These are phyloP conservation scores for Coelopa pilipes DNA, from an alignment of 2,888 invertebrate species.

Conservation along the genomic window DNA sequence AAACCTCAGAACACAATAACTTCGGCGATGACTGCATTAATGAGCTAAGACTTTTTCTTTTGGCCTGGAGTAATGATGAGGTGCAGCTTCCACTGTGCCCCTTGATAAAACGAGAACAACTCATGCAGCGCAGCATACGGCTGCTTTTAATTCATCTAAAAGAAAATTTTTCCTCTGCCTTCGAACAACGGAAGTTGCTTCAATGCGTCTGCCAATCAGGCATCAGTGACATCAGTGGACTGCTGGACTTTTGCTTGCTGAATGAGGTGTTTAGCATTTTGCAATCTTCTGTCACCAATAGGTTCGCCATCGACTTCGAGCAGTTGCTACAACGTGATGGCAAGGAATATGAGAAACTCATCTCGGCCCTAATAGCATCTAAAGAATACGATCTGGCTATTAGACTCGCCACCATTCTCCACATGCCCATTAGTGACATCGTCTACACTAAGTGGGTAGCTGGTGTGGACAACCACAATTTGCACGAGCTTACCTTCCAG, in stretches of 20 bases:
- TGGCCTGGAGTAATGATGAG: constrained; percentile 61
- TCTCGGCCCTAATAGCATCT: constrained; percentile 66
- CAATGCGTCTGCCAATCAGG: constrained; percentile 71
- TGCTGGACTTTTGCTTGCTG: constrained; percentile 67
- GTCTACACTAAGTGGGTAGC: constrained; percentile 69
- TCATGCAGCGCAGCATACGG: constrained; percentile 70
- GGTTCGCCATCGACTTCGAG: constrained; percentile 54
- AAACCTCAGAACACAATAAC: constrained; percentile 67
- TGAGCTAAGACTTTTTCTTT: constrained; percentile 62
- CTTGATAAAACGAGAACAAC: constrained; percentile 68
- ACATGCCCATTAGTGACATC: constrained; percentile 67
- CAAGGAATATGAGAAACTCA: constrained; percentile 67
- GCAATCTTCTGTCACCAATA: constrained; percentile 46
- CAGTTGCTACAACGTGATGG: constrained; percentile 52
- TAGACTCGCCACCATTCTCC: constrained; percentile 67
- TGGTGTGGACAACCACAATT: constrained; percentile 65
- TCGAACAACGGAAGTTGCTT: constrained; percentile 74
- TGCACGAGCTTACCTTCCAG: constrained; percentile 63
- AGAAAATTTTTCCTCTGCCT: constrained; percentile 72
- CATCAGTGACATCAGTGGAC: constrained; percentile 69
- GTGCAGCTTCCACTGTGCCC: constrained; percentile 58
- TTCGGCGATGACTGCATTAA: constrained; percentile 68
- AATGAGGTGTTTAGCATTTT: constrained; percentile 71
- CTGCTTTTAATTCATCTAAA: constrained; percentile 73
- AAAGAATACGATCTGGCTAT: constrained; percentile 70